Conservation (phyloP, 2,113 vertebrate genomes). For the Irena cyanogastra region DNA sequence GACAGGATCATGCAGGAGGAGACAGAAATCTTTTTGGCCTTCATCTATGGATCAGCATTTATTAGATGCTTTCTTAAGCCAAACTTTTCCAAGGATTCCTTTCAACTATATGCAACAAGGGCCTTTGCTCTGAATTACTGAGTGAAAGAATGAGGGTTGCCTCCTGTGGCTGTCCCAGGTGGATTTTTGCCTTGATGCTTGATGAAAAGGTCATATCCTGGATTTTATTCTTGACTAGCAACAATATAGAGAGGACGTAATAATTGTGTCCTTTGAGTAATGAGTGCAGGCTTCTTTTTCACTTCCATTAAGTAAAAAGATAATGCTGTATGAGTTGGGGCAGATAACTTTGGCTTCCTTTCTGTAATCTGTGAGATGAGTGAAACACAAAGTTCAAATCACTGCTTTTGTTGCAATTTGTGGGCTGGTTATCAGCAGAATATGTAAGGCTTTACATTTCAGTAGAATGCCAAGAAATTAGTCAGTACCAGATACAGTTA, state of each 20-base stretch:
- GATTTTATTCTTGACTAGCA: constrained; percentile 8
- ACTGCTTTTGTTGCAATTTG: background rate
- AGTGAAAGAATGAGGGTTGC: background rate
- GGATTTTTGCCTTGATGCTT: background rate
- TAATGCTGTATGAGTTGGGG: background rate
- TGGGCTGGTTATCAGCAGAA: background rate
- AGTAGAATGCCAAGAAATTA: background rate
- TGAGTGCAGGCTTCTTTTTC: background rate
- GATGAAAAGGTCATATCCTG: constrained; percentile 22
- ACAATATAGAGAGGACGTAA: background rate
- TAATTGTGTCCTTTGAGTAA: constrained; percentile 14
- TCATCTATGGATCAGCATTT: background rate
- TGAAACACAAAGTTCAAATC: background rate
- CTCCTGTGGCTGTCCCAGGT: background rate
- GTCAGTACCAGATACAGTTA: background rate
- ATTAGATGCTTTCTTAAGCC: background rate
- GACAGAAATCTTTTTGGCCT: background rate
- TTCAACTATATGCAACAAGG: background rate
- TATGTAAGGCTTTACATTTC: background rate
- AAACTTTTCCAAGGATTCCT: background rate
- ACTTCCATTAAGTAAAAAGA: background rate
- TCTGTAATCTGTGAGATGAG: background rate
- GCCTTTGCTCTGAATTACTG: background rate
- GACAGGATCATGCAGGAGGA: background rate
- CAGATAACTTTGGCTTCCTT: background rate